Evolutionary conservation across 2,113 vertebrate species (phyloP), one percentile per base, ranked within the genome.

Genomic region (Syngnathus scovelli): DNA sequence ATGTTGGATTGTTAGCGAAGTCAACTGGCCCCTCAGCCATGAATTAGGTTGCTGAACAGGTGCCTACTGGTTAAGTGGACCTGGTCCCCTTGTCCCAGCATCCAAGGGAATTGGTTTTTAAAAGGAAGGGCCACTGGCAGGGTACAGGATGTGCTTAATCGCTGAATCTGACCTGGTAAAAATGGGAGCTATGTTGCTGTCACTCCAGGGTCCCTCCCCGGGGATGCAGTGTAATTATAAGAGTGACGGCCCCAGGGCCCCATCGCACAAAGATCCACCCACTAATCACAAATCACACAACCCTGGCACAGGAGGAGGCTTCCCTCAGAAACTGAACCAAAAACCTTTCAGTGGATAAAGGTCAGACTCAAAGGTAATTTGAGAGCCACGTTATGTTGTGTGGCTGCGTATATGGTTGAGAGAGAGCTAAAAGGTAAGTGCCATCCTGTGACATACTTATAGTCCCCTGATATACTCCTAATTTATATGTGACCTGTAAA

Each of bases 211-310:
- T 85, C 72, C 70, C 43, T 90, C 90, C 86, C 88, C 51, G 68
- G 89, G 86, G 90, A 91, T 79, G 54, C 76, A 84, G 87, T 76
- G 83, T 90, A 92, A 92, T 92, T 92, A 92, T 86, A 82, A 87
- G 78, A 87, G 75, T 58, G 76, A 78, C 69, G 83, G 83, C 84
- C 91, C 89, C 67, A 68, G 84, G 88, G 89, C 86, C 85, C 84
- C 75, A 74, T 87, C 61, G 60, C 85, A 89, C 72, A 64, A 44
- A 77, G 82, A 89, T 87, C 88, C 86, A 84, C 88, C 88, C 82
- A 74, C 90, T 90, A 90, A 91, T 92, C 90, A 87, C 87, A 90
- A 89, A 89, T 83, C 85, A 88, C 78, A 86, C 83, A 79, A 71
- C 60, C 83, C 78, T 77, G 68, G 78, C 78, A 63, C 81, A 81